Evolutionary conservation across 2,797 vertebrate species (phyloP).

Genomic region (Scyliorhinus canicula): DNA sequence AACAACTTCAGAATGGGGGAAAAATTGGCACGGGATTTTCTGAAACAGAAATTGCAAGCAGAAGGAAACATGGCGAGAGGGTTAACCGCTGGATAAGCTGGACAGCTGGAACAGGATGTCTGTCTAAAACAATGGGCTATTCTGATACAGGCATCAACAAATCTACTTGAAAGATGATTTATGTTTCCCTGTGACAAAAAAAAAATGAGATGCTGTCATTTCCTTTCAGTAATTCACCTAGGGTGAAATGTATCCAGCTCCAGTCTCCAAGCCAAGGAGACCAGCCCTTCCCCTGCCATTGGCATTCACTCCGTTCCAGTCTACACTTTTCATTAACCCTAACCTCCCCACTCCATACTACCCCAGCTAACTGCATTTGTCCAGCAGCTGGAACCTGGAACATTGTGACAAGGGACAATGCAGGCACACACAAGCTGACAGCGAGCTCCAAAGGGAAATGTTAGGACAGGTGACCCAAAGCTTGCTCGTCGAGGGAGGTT

Average conservation of each 20-base stretch:
- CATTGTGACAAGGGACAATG: neutral
- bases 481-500: neutral
- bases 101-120: slow-evolving; percentile 45
- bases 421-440: too few species aligned
- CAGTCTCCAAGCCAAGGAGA: neutral
- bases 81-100: slow-evolving; percentile 39
- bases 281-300: slow-evolving; percentile 24
- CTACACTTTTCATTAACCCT: slow-evolving; percentile 1
- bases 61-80: neutral
- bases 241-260: slow-evolving; percentile 35
- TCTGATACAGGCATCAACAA: slow-evolving; percentile 47
- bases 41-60: neutral
- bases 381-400: neutral
- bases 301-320: neutral
- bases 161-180: slow-evolving; percentile 46
- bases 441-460: neutral
- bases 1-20: neutral
- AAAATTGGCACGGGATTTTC: neutral
- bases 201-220: slow-evolving; percentile 50
- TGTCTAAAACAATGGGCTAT: slow-evolving; percentile 46
- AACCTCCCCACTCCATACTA: neutral
- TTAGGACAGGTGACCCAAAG: neutral
- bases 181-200: slow-evolving; percentile 44
- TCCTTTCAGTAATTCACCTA: slow-evolving; percentile 45
- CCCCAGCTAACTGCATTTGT: neutral